These are phyloP conservation scores for Parotocinclus haroldoi DNA, from an alignment of 2,797 vertebrate genomes.

Conservation along the genomic window DNA sequence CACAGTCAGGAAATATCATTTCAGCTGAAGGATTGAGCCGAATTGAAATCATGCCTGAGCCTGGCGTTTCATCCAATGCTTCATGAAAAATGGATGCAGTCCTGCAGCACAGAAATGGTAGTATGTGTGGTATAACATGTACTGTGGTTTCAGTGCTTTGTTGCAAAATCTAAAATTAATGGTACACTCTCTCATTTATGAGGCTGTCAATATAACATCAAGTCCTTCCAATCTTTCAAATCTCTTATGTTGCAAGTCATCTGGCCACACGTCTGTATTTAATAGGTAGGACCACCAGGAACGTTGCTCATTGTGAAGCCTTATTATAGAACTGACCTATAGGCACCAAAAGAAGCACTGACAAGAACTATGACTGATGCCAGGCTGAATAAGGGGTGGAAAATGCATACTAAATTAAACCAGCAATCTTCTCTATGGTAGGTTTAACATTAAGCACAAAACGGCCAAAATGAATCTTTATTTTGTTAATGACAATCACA, in stretches of 20 bases:
- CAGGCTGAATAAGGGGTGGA: too few species aligned
- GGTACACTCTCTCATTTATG: slow-evolving; percentile 16
- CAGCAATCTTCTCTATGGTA: too few species aligned
- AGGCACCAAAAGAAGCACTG: too few species aligned
- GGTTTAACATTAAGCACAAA: too few species aligned
- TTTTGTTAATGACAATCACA: too few species aligned
- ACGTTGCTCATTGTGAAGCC: too few species aligned
- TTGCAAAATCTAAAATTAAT: slow-evolving; percentile 24
- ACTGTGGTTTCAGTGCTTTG: slow-evolving; percentile 12
- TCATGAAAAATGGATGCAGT: slow-evolving; percentile 27
- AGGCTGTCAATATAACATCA: slow-evolving; percentile 15
- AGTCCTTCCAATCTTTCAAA: background rate
- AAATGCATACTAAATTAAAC: too few species aligned
- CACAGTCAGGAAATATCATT: slow-evolving; percentile 32
- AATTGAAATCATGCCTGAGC: slow-evolving; percentile 31
- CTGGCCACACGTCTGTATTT: too few species aligned
- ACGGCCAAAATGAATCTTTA: too few species aligned
- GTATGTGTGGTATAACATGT: background rate
- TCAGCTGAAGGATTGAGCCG: slow-evolving; percentile 15
- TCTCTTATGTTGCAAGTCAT: background rate
- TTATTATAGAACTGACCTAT: too few species aligned
- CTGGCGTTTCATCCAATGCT: slow-evolving; percentile 30
- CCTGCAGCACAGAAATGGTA: slow-evolving; percentile 25
- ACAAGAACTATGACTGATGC: too few species aligned
- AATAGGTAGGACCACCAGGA: too few species aligned